Base-by-base conservation (phyloP, 2,113 vertebrate genomes). In the Telmatochromis bifrenatus region DNA sequence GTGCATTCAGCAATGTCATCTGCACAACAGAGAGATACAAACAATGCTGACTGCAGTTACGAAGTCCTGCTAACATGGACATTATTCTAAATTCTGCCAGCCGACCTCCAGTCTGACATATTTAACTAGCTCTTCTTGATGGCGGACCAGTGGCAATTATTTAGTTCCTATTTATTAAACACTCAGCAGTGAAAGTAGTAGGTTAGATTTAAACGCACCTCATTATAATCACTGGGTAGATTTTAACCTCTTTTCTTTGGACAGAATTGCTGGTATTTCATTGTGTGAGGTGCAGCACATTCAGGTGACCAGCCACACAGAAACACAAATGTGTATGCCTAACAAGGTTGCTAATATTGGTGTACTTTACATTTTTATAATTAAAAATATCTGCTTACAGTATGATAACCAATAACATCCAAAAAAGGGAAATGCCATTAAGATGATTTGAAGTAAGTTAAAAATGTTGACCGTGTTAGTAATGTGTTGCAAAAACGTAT, bases 1-100 rank as follows among this genome's bases (percentile, higher is more conserved):
- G 31, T 15, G 79, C 73, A 55, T 85, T 84, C 77, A 86, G 82
- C 84, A 92, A 88, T 82, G 86, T 92, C 88, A 85, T 75, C 68
- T 21, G 49, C 37, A 84, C 89, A 89, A 58, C 89, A 89, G 82
- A 85, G 35, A 14, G 19, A 35, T 9, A 56, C 26, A 77, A 77
- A 77, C 70, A 49, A 77, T 11, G 23, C 26, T 77, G 70, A 31
- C 23, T 49, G 15, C 42, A 13, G 15, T n/a, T 77, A 11, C 8
- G 26, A 77, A 49, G 26, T 77, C 26, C 9, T 31, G 26, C 45
- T 77, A 77, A 77, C n/a, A 33, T 21, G 83, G 77, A 10, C 31
- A 49, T 12, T 37, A 62, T 56, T 79, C 11, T 80, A n/a, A 58
- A 81, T 21, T 39, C 33, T 58, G 65, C 75, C 84, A 73, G 86